Evolutionary conservation across 2,113 vertebrate species (phyloP).

Genomic region (Platichthys flesus): DNA sequence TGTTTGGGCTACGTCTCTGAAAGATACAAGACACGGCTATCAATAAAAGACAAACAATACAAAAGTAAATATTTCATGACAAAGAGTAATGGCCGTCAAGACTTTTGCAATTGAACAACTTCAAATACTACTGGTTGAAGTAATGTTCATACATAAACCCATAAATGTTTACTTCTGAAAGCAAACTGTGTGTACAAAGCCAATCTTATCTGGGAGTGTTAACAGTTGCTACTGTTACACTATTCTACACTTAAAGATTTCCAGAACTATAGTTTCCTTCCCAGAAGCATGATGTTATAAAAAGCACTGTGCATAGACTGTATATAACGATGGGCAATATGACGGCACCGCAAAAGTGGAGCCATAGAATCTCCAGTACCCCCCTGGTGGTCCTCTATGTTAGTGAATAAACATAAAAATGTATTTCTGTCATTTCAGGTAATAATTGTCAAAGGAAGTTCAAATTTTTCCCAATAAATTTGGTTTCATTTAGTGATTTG

Average conservation of each 20-base stretch:
- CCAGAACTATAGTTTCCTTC: background rate
- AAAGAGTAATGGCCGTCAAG: background rate
- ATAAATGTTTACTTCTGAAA: too few relatives aligned
- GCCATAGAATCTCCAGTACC: background rate
- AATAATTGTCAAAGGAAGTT: too few relatives aligned
- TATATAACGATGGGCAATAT: background rate
- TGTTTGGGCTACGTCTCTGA: background rate
- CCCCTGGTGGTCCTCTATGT: too few relatives aligned
- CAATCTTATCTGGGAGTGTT: background rate
- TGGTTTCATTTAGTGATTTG: too few relatives aligned
- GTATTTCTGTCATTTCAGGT: too few relatives aligned
- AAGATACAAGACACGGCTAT: background rate
- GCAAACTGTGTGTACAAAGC: too few relatives aligned
- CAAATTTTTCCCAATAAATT: too few relatives aligned
- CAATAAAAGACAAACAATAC: background rate
- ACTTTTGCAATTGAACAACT: background rate
- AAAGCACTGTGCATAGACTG: background rate
- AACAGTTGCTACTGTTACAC: background rate
- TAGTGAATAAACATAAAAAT: too few relatives aligned
- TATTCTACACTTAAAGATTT: background rate
- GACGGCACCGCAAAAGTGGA: too few relatives aligned
- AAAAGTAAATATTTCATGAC: background rate
- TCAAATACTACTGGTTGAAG: background rate
- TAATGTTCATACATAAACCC: too few relatives aligned
- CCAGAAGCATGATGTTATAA: background rate